Conservation (phyloP, 2,888 invertebrate species). For the Yponomeuta cagnagella region DNA sequence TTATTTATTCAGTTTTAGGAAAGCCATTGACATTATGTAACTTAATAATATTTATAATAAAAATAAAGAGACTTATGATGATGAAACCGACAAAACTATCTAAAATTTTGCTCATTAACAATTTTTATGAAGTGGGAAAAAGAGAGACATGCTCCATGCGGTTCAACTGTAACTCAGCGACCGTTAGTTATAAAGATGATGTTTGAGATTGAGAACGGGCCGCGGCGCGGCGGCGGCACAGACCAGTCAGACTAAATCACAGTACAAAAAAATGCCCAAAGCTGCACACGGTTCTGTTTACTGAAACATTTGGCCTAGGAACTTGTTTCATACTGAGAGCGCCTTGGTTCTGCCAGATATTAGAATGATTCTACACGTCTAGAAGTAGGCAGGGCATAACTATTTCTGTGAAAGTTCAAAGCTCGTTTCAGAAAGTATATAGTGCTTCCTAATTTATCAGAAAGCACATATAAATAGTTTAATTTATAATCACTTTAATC, state of each 20-base stretch:
- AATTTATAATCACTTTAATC: too few relatives aligned
- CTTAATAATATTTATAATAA: too few relatives aligned
- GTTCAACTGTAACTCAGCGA: conserved; percentile 24
- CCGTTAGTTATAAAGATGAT: conserved; percentile 33
- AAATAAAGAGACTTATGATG: too few relatives aligned
- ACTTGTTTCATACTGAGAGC: neutral
- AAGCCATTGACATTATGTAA: too few relatives aligned
- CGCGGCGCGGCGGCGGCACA: conserved; percentile 22
- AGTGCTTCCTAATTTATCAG: too few relatives aligned
- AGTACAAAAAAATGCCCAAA: conserved; percentile 16
- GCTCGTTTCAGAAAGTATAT: too few relatives aligned
- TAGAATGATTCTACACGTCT: neutral
- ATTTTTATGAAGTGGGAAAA: conserved; percentile 8
- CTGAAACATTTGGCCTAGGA: neutral
- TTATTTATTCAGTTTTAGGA: too few relatives aligned
- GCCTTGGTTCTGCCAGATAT: neutral
- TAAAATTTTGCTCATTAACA: neutral
- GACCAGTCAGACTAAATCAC: conserved; percentile 27
- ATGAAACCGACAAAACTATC: too few relatives aligned
- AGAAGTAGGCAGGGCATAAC: conserved; percentile 9
- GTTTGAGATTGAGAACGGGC: conserved; percentile 23
- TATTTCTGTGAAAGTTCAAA: too few relatives aligned
- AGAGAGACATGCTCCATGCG: conserved; percentile 26
- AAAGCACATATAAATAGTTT: too few relatives aligned
- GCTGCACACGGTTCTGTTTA: neutral